Conservation (phyloP, 2,888 invertebrate genomes). For the Metalampra italica region DNA sequence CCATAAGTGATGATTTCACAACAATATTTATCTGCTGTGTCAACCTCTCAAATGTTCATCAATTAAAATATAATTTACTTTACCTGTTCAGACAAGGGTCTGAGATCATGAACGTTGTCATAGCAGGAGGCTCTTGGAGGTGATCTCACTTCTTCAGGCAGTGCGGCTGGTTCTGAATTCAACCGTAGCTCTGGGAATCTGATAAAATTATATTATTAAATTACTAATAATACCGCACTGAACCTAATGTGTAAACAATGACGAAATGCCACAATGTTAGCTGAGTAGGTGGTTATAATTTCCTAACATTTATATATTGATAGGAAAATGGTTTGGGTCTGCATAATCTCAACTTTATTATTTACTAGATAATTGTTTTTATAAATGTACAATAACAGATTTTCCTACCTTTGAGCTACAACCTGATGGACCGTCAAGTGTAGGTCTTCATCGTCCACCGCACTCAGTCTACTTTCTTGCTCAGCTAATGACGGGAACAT, state of each 20-base stretch:
- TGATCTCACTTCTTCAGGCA: conserved; percentile 61
- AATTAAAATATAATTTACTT: too few species aligned
- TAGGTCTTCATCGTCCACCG: conserved; percentile 77
- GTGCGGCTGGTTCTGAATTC: conserved; percentile 73
- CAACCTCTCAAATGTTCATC: neutral
- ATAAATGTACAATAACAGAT: too few species aligned
- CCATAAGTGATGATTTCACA: neutral
- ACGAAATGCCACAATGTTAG: too few species aligned
- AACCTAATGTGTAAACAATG: too few species aligned
- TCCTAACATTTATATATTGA: too few species aligned
- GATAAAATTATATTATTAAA: conserved; percentile 1
- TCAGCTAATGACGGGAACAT: conserved; percentile 76
- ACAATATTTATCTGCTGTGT: too few species aligned
- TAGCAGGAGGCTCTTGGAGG: conserved; percentile 85
- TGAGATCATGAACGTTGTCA: conserved; percentile 85
- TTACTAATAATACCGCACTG: neutral
- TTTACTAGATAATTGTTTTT: too few species aligned
- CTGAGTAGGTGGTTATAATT: too few species aligned
- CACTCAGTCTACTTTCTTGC: conserved; percentile 65
- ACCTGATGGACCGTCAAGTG: conserved; percentile 88
- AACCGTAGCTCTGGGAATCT: conserved; percentile 85
- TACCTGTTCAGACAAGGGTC: conserved; percentile 71
- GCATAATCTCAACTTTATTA: too few species aligned
- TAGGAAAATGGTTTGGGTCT: too few species aligned
- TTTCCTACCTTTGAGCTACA: conserved; percentile 82